A percentile compares a stretch with the other conserved stretches of the same genome.
phyloP scores from a whole-genome alignment of 2,888 invertebrate species.

The Seira musarum region DNA sequence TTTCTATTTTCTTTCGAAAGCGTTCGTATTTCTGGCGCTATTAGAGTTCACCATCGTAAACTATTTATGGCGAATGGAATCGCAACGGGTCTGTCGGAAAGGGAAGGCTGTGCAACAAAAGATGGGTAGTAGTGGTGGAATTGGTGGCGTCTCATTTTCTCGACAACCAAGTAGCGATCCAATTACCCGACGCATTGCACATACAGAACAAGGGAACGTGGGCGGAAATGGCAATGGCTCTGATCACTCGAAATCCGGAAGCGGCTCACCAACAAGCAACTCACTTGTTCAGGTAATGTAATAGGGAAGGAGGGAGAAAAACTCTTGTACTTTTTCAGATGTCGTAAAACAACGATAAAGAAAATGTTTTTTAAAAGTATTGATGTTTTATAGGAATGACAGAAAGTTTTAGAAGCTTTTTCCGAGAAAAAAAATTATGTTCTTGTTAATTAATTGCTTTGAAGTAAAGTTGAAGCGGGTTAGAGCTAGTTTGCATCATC shows the following conservation, averaged over 20 bases:
- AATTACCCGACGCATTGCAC: constrained; percentile 35
- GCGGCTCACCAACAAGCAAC: constrained; percentile 46
- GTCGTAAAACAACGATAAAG: too few relatives aligned
- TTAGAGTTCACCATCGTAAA: constrained; percentile 74
- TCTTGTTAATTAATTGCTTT: too few relatives aligned
- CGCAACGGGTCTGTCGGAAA: constrained; percentile 28
- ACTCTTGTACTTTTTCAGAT: too few relatives aligned
- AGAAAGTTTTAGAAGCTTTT: too few relatives aligned
- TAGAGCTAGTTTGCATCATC: too few relatives aligned
- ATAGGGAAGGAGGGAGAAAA: too few relatives aligned
- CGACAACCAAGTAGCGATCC: constrained; percentile 45
- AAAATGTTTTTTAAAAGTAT: too few relatives aligned
- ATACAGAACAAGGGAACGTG: constrained; percentile 18
- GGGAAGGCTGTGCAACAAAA: constrained; percentile 41
- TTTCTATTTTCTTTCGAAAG: constrained; percentile 68
- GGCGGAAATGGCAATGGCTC: constrained; percentile 19
- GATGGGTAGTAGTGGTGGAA: constrained; percentile 17
- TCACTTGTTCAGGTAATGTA: constrained; percentile 48
- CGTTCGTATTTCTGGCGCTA: constrained; percentile 74
- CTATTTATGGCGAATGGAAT: constrained; percentile 71
- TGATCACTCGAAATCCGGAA: constrained; percentile 39
- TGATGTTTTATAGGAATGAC: too few relatives aligned
- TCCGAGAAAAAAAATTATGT: too few relatives aligned
- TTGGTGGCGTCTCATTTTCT: constrained; percentile 27
- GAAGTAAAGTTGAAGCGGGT: too few relatives aligned